Base-by-base conservation (phyloP, 2,797 vertebrate genomes). In the Onychomys arenicola region DNA sequence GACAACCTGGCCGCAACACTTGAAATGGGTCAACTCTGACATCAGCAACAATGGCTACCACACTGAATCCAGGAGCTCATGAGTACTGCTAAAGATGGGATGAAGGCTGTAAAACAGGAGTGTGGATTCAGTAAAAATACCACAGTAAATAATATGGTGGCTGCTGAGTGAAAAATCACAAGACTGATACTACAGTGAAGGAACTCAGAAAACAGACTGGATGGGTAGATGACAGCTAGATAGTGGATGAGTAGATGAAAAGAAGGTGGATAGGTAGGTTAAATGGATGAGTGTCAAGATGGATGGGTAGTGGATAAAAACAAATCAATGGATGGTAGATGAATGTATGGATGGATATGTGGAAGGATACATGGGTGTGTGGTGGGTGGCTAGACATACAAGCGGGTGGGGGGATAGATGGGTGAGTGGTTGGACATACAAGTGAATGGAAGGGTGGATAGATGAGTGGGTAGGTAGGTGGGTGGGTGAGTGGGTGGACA, bases 1-100 rank as follows among this genome's bases (percentile, higher is more conserved):
- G 29, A 61, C 0, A 0, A 29, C 16, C 0, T 0, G 1, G 23
- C 19, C 40, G n/a, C 78, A 61, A 37, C 0, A 0, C 19, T 29
- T 19, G 17, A 23, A 84, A 14, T 12, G 10, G 0, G 14, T 76
- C 37, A 40, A 57, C n/a, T 76, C 52, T 57, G 32, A 43, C 29
- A 34, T 49, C 65, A 40, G 7, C 21, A 52, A 52, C 82, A 19
- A 43, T 0, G 12, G n/a, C 43, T 8, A 34, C 5, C 57, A 2
- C 6, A 80, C 29, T 82, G 49, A 65, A 81, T 43, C 52, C 77
- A 59, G 23, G 40, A 71, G 13, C 27, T 90, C 34, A 7, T 4
- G 34, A 87, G 49, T 21, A 32, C 6, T 25, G 21, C 11, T 84
- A 71, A 65, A 65, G 63, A 75, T 8, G 32, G 76, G 25, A 83